phyloP scores from a whole-genome alignment of 2,113 vertebrate genomes.

The Struthidea cinerea region DNA sequence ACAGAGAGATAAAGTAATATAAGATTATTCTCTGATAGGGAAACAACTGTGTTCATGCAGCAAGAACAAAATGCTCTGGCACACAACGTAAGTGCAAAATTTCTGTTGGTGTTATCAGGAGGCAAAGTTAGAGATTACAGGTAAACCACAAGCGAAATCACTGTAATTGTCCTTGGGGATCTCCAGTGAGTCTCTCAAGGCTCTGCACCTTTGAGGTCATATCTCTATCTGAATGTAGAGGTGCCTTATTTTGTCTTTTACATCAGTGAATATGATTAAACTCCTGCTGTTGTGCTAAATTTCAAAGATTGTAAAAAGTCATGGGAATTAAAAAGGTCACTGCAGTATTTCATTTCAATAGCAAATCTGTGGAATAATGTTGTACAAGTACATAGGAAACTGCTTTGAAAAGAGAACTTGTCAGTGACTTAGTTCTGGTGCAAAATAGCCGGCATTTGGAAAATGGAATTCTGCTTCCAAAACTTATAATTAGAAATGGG shows the following conservation, averaged over 20 bases:
- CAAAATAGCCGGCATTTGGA: background rate
- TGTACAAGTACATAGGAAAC: constrained; percentile 47
- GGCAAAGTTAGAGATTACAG: background rate
- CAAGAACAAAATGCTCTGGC: background rate
- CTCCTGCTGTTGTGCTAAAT: constrained; percentile 75
- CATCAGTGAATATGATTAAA: constrained; percentile 74
- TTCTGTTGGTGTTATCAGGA: background rate
- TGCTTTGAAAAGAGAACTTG: constrained; percentile 47
- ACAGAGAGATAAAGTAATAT: background rate
- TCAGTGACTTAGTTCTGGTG: background rate
- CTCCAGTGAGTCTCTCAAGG: background rate
- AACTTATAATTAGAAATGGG: background rate
- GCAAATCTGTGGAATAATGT: constrained; percentile 67
- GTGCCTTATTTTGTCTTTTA: constrained; percentile 76
- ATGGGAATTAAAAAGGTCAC: constrained; percentile 76
- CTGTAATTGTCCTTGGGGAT: constrained; percentile 16
- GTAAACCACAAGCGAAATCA: background rate
- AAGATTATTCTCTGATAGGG: background rate
- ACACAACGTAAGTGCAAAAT: background rate
- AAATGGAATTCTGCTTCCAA: background rate
- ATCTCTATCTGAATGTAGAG: constrained; percentile 64
- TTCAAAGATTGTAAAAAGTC: constrained; percentile 78
- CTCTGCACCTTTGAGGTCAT: constrained; percentile 61
- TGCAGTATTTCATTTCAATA: constrained; percentile 73
- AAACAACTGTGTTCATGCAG: background rate